Base-by-base conservation (phyloP, 2,797 vertebrate species). In the Vireo griseus region DNA sequence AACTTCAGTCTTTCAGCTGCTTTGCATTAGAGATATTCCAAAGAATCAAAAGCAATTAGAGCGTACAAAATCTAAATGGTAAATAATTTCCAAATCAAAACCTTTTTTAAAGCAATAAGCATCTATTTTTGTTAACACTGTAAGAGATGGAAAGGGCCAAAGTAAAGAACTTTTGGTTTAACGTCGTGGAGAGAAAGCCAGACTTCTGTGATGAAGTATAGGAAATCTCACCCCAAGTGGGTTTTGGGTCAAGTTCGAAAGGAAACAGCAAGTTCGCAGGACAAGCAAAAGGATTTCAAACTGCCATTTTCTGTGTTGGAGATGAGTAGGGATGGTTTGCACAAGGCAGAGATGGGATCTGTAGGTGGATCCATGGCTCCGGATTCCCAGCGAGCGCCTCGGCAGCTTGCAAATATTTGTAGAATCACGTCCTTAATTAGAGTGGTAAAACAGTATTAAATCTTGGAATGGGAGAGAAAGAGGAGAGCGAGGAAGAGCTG, bases 31-130 rank as follows among this genome's bases (percentile, higher is more conserved):
- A 81, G 33, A 71, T 80, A 86, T 62, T 92, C 69, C 52, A 8
- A 86, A 85, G 87, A 91, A 92, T 96, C 95, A 95, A 96, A 96
- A 97, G 84, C 87, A 97, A 96, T 96, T 97, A 96, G 44, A 88
- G 69, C 13, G 2, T 40, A 76, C 11, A 6, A 76, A 74, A 61
- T 78, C 54, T 93, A 97, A 89, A 94, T 77, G 57, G 90, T 93
- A 96, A 97, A 86, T 96, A 96, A 90, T 80, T 95, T 87, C 93
- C 86, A 86, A 86, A 95, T 93, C 95, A 73, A 96, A 97, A 92
- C 48, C 80, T 50, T 90, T 96, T 83, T 92, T 89, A 94, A 91
- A 88, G 78, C 50, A 95, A 50, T 77, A 86, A 94, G 37, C 66
- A 54, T 77, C 50, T 71, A 84, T 91, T 95, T 96, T 84, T 91